Percentiles rank a stretch among this genome's conserved stretches.
Conservation (phyloP, 2,797 vertebrate species). For the Darevskia nairensis region DNA sequence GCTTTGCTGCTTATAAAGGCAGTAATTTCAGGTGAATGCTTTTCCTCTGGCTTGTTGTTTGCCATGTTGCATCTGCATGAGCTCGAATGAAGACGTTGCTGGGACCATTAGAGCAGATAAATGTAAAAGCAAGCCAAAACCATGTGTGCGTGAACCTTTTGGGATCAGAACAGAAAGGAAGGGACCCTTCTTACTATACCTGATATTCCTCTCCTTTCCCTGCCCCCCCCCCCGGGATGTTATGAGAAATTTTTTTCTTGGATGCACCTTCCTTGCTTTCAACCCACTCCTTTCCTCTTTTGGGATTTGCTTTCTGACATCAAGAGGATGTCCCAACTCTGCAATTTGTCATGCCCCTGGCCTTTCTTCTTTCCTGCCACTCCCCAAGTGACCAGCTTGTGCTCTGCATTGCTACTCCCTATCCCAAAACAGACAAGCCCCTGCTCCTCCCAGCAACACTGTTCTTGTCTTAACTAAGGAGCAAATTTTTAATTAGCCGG, state of each 20-base stretch:
- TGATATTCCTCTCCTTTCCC: neutral
- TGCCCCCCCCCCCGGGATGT: neutral
- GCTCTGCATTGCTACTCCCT: neutral
- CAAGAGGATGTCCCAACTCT: neutral
- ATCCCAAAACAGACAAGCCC: neutral
- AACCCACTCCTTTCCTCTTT: neutral
- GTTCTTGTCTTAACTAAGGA: too few relatives aligned
- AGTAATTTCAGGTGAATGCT: neutral
- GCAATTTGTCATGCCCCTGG: neutral
- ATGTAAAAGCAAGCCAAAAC: constrained; percentile 1
- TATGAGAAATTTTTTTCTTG: neutral
- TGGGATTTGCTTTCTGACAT: neutral
- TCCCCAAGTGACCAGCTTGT: neutral
- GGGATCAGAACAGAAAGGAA: neutral
- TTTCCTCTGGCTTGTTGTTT: constrained; percentile 17
- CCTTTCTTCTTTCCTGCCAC: neutral
- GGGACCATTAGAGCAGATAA: constrained; percentile 9
- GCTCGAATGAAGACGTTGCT: neutral
- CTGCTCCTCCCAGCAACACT: neutral
- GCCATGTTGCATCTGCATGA: constrained; percentile 23
- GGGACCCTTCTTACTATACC: neutral
- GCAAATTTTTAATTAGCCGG: too few relatives aligned
- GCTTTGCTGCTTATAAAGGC: neutral
- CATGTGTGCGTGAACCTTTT: neutral
- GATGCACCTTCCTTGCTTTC: neutral